These are phyloP conservation scores for Cephalopachus bancanus DNA, from an alignment of 2,797 vertebrate species.

Conservation along the genomic window DNA sequence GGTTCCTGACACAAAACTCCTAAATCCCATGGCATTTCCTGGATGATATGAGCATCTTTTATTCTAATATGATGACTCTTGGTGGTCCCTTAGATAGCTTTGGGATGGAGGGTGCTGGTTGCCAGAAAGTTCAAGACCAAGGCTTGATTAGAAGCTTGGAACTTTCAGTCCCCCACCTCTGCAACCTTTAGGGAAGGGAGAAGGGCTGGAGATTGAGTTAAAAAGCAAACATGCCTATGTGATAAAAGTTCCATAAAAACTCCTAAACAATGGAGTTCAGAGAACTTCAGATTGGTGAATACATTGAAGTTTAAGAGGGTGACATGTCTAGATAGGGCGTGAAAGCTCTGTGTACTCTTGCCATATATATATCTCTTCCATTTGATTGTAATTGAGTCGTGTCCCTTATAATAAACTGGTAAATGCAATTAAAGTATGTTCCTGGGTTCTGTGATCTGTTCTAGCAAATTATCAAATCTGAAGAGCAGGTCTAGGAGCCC, in stretches of 20 bases:
- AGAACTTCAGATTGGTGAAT: neutral
- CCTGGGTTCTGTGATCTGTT: neutral
- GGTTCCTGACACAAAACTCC: no score
- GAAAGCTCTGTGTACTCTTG: neutral
- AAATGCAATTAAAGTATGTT: conserved; percentile 5
- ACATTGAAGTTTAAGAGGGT: neutral
- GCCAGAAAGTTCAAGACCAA: neutral
- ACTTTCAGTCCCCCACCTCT: neutral
- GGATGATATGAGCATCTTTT: neutral
- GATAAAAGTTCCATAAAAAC: neutral
- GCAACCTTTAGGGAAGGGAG: neutral
- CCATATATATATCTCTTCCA: neutral
- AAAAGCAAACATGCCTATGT: neutral
- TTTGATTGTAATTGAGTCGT: neutral
- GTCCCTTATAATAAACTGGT: neutral
- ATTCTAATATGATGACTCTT: neutral
- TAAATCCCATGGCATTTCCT: no score
- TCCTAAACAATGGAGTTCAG: neutral
- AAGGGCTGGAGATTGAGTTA: neutral
- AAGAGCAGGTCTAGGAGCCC: neutral
- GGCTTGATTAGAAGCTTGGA: neutral
- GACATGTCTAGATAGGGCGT: neutral
- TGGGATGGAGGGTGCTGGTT: neutral
- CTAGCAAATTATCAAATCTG: neutral
- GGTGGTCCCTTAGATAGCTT: neutral